phyloP scores from a whole-genome alignment of 2,888 invertebrate species.

The Disparrhopalites patrizii region DNA sequence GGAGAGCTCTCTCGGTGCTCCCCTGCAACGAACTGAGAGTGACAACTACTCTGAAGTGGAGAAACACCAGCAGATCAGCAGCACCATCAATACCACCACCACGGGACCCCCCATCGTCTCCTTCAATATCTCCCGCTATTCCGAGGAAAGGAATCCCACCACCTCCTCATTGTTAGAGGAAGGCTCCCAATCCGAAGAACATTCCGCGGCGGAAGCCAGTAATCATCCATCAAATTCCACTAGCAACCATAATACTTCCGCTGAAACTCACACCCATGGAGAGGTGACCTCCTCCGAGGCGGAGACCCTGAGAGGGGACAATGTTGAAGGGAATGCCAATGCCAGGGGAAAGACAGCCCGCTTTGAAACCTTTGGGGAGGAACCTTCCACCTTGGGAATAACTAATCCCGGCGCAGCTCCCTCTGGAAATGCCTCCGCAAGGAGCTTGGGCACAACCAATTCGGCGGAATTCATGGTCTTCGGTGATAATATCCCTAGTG shows the following conservation, averaged over 20 bases:
- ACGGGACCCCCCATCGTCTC: slow-evolving; percentile 14
- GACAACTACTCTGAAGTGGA: slow-evolving; percentile 24
- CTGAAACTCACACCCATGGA: not conserved
- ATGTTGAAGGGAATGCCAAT: not conserved
- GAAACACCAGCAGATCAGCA: not conserved
- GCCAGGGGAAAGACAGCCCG: slow-evolving; percentile 20
- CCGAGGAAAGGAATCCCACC: slow-evolving; percentile 15
- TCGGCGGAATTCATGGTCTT: slow-evolving; percentile 33
- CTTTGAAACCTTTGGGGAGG: slow-evolving; percentile 22
- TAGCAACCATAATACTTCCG: not conserved
- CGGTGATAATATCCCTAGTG: slow-evolving; percentile 19
- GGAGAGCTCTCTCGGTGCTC: slow-evolving; percentile 12
- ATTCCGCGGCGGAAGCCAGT: not conserved
- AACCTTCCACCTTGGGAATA: no score
- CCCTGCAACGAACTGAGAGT: not conserved
- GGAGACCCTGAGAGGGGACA: not conserved
- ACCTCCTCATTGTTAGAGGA: not conserved
- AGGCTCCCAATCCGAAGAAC: slow-evolving; percentile 7
- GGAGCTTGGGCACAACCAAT: slow-evolving; percentile 14
- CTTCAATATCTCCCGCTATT: slow-evolving; percentile 22
- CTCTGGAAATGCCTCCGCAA: slow-evolving; percentile 2
- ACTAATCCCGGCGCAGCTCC: not conserved
- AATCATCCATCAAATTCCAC: not conserved
- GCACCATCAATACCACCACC: not conserved
- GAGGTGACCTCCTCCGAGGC: not conserved